These are phyloP conservation scores for Rapana venosa DNA, from an alignment of 2,888 invertebrate genomes.

Conservation along the genomic window DNA sequence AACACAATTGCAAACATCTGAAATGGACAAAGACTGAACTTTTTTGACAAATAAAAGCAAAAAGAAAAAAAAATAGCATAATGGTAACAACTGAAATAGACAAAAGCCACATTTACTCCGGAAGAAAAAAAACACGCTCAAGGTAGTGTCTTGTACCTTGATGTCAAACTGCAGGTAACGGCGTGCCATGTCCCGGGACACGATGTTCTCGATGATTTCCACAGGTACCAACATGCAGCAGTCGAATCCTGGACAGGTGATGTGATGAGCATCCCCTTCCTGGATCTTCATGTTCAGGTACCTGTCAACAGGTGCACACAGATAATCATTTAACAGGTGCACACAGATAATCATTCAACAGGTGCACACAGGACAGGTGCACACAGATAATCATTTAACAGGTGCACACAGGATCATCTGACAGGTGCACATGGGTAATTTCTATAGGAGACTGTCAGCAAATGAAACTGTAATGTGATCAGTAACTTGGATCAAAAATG, in stretches of 20 bases:
- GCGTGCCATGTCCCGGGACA: constrained; percentile 84
- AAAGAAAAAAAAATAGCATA: neutral
- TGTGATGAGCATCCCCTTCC: constrained; percentile 84
- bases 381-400: neutral
- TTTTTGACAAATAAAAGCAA: neutral
- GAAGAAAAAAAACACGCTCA: neutral
- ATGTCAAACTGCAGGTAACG: constrained; percentile 85
- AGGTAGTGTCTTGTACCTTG: constrained; percentile 80
- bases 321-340: too few species aligned
- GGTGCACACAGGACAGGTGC: neutral
- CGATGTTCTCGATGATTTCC: constrained; percentile 84
- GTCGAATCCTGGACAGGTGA: constrained; percentile 84
- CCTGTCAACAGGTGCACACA: constrained; percentile 61
- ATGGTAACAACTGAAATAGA: neutral
- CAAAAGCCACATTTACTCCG: neutral
- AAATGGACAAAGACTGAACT: too few species aligned
- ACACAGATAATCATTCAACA: neutral
- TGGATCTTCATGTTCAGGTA: constrained; percentile 84
- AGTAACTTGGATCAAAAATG: too few species aligned
- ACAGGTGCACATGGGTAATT: too few species aligned
- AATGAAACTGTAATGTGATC: too few species aligned
- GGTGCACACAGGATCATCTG: neutral
- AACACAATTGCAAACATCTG: too few species aligned
- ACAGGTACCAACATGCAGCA: constrained; percentile 84
- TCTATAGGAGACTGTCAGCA: too few species aligned